A percentile compares a stretch with the other conserved stretches of the same genome.
These are phyloP conservation scores for Anomalospiza imberbis DNA, from an alignment of 2,797 vertebrate genomes.

Conservation along the genomic window DNA sequence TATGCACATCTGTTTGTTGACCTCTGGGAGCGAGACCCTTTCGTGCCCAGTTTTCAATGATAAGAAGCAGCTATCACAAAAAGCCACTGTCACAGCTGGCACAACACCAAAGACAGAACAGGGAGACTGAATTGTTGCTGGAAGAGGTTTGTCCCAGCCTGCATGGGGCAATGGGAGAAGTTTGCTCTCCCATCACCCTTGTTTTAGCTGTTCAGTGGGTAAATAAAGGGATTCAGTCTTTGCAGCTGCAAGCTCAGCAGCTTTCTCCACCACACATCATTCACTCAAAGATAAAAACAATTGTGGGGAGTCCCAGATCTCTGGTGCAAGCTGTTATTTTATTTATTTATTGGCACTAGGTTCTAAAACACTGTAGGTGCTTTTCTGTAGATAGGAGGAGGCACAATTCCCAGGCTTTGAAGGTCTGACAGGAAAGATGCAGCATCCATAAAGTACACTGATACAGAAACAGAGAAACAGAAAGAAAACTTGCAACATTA, in stretches of 20 bases:
- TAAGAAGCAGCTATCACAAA: slow-evolving; percentile 12
- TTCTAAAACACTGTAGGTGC: background rate
- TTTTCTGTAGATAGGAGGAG: background rate
- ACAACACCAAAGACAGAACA: background rate
- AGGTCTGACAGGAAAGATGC: background rate
- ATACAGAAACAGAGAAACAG: background rate
- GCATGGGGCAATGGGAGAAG: background rate
- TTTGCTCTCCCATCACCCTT: background rate
- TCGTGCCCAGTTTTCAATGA: background rate
- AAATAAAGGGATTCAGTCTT: slow-evolving; percentile 20
- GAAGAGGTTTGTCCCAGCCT: background rate
- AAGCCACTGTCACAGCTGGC: background rate
- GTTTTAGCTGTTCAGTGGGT: background rate
- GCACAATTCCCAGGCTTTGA: background rate
- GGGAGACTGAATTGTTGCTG: background rate
- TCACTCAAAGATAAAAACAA: slow-evolving; percentile 6
- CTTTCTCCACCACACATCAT: slow-evolving; percentile 11
- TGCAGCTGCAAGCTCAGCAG: slow-evolving; percentile 39
- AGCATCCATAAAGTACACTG: background rate
- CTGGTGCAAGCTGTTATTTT: background rate
- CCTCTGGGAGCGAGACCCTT: slow-evolving; percentile 3
- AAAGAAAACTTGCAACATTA: background rate
- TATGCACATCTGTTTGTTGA: slow-evolving; percentile 46
- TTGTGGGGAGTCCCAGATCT: background rate
- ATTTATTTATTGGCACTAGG: slow-evolving; percentile 31